Conservation (phyloP, 2,113 vertebrate genomes). For the Strigops habroptila region DNA sequence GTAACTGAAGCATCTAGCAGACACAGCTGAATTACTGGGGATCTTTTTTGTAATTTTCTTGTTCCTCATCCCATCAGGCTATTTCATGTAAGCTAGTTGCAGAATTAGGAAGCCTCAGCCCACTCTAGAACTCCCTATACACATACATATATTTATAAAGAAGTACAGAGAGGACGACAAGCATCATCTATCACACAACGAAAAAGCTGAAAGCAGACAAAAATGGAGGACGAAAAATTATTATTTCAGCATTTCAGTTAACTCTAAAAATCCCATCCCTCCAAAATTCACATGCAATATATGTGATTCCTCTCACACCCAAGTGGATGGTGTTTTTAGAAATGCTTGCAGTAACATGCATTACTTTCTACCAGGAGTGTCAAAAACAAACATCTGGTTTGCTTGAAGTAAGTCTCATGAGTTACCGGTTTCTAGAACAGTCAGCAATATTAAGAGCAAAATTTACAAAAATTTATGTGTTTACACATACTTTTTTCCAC, state of each 20-base stretch:
- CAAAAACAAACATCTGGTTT: background rate
- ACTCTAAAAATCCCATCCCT: background rate
- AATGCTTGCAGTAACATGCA: background rate
- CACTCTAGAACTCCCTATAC: background rate
- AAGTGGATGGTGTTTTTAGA: background rate
- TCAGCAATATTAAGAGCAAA: background rate
- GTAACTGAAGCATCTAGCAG: background rate
- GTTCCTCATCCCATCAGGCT: background rate
- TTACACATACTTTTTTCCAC: background rate
- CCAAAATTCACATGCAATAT: background rate
- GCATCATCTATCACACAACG: background rate
- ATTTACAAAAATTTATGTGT: background rate
- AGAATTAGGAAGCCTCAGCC: background rate
- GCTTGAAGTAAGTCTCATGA: background rate
- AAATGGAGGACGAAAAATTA: background rate
- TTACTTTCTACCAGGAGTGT: background rate
- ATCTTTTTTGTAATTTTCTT: background rate
- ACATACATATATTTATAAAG: background rate
- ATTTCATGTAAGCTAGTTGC: rapidly evolving
- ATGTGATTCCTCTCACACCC: background rate
- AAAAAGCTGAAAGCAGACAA: background rate
- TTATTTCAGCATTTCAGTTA: background rate
- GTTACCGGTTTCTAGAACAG: background rate
- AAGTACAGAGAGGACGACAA: background rate
- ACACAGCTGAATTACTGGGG: background rate